A percentile compares a stretch with the other conserved stretches of the same genome.
Conservation (phyloP, 2,888 invertebrate genomes). For the Polyploca ridens region DNA sequence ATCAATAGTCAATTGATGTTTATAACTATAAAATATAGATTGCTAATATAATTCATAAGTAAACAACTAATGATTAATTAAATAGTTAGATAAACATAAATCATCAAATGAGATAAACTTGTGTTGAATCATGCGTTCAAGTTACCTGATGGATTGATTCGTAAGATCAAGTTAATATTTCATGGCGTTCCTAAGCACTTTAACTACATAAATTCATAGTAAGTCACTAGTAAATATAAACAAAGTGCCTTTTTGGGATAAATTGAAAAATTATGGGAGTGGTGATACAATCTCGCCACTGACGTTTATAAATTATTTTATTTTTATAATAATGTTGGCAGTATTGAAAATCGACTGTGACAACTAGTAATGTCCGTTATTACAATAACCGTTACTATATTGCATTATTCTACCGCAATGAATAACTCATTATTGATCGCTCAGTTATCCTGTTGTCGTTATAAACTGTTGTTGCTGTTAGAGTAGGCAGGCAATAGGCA, state of each 20-base stretch:
- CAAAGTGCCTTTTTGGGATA: neutral
- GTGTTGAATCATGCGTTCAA: neutral
- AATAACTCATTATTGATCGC: no score
- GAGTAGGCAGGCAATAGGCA: no score
- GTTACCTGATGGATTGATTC: conserved; percentile 16
- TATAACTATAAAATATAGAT: neutral
- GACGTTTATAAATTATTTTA: neutral
- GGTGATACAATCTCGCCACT: neutral
- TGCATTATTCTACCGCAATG: no score
- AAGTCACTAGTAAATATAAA: conserved; percentile 13
- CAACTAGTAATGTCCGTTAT: no score
- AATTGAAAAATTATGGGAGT: neutral
- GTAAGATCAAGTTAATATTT: neutral
- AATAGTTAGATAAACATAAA: neutral
- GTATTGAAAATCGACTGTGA: no score
- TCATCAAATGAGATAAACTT: conserved; percentile 1
- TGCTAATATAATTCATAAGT: neutral
- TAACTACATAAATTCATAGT: conserved; percentile 27
- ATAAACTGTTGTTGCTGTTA: no score
- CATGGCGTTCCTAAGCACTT: neutral
- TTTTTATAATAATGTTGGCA: no score
- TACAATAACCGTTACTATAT: no score
- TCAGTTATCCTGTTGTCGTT: no score
- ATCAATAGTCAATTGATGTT: neutral
- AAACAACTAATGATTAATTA: conserved; percentile 1